phyloP scores from a whole-genome alignment of 1,140 invertebrate species.

The Bacillus rossius region DNA sequence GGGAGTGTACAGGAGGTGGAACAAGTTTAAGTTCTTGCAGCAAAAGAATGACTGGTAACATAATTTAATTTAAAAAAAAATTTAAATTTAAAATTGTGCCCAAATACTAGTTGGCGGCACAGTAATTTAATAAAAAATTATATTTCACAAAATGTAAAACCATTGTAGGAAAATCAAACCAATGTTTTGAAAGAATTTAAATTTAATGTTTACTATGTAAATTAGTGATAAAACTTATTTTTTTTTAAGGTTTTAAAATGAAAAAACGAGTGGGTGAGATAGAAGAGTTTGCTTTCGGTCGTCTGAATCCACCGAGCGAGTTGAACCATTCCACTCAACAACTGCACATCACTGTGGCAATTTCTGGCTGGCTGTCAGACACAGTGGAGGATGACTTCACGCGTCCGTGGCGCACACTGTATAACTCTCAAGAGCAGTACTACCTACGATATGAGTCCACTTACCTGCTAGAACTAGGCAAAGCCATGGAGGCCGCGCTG shows the following conservation, averaged over 20 bases:
- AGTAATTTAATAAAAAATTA: no score
- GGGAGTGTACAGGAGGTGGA: no score
- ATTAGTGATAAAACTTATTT: slow-evolving; percentile 9
- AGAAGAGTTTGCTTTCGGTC: slow-evolving; percentile 64
- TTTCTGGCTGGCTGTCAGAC: slow-evolving; percentile 61
- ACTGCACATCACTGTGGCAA: slow-evolving; percentile 58
- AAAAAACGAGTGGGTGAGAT: slow-evolving; percentile 62
- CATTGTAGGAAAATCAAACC: no score
- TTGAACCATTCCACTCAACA: slow-evolving; percentile 33
- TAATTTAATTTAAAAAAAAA: no score
- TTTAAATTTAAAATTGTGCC: no score
- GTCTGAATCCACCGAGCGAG: slow-evolving; percentile 36
- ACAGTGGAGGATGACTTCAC: slow-evolving; percentile 43
- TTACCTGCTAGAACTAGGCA: slow-evolving; percentile 60
- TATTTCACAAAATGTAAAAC: no score
- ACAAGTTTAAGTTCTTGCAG: no score
- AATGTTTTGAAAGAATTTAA: no score
- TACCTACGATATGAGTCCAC: slow-evolving; percentile 61
- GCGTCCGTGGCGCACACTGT: slow-evolving; percentile 54
- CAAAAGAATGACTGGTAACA: no score
- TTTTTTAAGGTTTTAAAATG: slow-evolving; percentile 59
- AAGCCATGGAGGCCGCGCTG: slow-evolving; percentile 58
- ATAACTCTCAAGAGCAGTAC: slow-evolving; percentile 62
- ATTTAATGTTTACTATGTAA: no score
- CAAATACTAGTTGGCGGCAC: no score